Percentiles rank a stretch among this genome's conserved stretches.
Conservation (phyloP, 2,113 vertebrate genomes). For the Galbula dea region DNA sequence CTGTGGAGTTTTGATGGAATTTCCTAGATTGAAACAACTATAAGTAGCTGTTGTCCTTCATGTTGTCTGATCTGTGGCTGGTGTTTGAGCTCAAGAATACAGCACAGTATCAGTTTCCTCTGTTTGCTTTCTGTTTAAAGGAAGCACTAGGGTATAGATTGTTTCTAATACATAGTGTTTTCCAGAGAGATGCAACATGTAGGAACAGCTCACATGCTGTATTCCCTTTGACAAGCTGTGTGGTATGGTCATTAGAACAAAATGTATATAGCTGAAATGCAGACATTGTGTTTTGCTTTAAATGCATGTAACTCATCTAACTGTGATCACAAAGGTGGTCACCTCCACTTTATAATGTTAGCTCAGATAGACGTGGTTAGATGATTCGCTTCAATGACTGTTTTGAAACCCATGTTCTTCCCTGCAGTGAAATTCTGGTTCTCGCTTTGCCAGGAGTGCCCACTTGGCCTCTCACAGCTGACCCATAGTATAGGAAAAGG, state of each 20-base stretch:
- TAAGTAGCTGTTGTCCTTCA: neutral
- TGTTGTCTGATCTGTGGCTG: neutral
- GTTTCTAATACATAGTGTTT: neutral
- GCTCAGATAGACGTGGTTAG: neutral
- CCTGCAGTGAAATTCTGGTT: neutral
- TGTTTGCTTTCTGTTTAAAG: neutral
- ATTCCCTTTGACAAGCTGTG: neutral
- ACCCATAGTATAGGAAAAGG: neutral
- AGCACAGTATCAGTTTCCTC: neutral
- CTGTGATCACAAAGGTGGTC: neutral
- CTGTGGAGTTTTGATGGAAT: neutral
- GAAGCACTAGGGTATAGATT: neutral
- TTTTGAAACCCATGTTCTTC: neutral
- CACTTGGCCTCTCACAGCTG: neutral
- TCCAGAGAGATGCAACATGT: neutral
- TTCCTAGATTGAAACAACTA: neutral
- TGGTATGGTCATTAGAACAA: neutral
- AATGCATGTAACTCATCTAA: neutral
- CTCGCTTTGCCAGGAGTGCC: neutral
- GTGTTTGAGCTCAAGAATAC: neutral
- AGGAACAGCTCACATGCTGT: neutral
- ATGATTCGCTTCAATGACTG: accelerated
- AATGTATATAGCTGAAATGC: neutral
- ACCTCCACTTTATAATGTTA: neutral
- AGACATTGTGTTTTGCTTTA: neutral